Evolutionary conservation across 2,888 invertebrate species (phyloP), one percentile per base, ranked within the genome.

Genomic region (Hydrotaea diabolus): DNA sequence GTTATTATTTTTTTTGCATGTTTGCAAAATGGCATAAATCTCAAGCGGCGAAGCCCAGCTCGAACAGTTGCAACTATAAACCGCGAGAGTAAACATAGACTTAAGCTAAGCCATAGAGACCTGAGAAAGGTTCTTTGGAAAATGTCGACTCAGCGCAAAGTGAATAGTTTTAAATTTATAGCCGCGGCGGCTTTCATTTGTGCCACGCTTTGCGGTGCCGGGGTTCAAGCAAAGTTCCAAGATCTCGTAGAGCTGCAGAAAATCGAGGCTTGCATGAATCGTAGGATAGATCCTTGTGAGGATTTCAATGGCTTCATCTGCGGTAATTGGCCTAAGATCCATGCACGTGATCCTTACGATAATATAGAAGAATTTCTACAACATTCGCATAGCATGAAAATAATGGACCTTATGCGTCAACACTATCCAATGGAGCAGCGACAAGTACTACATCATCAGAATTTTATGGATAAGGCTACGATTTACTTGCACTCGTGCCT

Each of bases 231-330:
- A n/a, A 36, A 43, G 5, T 43, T 13, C 15, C 19, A 26, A 26
- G 15, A 59, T 59, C 17, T 59, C 66, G 74, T 75, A 26, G 26
- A 59, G 13, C 19, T 59, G 17, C 0, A 71, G 5, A 7, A 53
- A 1, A 73, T 73, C 13, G 36, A 55, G 21, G 13, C 17, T 2
- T 55, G 17, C 5, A 73, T 55, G 19, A n/a, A 73, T 55, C 15
- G 4, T 88, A 1, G 53, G 74, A 21, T 79, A 82, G 21, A 86
- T 19, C 87, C 89, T 0, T 91, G 91, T 79, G 86, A 88, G 1
- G 87, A 91, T 76, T 91, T 88, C 64, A 88, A 88, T 26, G 39
- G 86, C 11, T 87, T 90, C 77, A 91, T 91, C 1, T 91, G 91
- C 74, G 91, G 91, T 23, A 88, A 87, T 36, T 91, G 90, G 88